Evolutionary conservation across 2,113 vertebrate genomes (phyloP), one percentile per base, ranked within the genome.

Genomic region (Mungos mungo): DNA sequence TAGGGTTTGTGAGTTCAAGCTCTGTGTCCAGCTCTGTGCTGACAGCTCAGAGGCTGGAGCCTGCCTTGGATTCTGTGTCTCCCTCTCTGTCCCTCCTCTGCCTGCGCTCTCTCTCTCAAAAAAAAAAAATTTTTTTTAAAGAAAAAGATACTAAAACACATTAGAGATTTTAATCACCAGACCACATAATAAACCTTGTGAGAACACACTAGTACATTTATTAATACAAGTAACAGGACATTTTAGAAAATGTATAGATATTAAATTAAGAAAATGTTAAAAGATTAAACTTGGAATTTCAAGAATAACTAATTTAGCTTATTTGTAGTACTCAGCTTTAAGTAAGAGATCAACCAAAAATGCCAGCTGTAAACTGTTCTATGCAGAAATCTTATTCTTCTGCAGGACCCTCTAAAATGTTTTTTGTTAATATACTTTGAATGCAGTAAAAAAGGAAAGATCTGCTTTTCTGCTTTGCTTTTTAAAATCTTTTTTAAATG

Each of bases 151-250:
- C 41, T 5, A 76, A 79, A 68, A 54, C 10, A 74, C 50, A 92
- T 82, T 85, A 92, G 3, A 54, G 16, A 93, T 63, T 96, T 97
- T 41, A 93, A n/a, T 35, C 50, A 65, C 84, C 92, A 82, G 50
- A 60, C 38, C 13, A 95, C 95, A 76, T 25, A 33, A 77, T 33
- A 60, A 90, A 54, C 21, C 52, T 29, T 29, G n/a, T 50, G 69
- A 66, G 71, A 94, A 90, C 31, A 25, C 7, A 47, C 69, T 88
- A 79, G 54, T 6, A 18, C 10, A 76, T 35, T 68, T 68, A 92
- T 45, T 77, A 63, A 85, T 66, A 15, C 31, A 65, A 79, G 65
- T 29, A 91, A 96, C 71, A 63, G 2, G 66, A 8, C 4, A 84
- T 52, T 10, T 2, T 45, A 71, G 83, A 16, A 98, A 98, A 66